These are phyloP conservation scores for Platycheirus rosarum DNA, from an alignment of 2,888 invertebrate genomes.

Conservation along the genomic window DNA sequence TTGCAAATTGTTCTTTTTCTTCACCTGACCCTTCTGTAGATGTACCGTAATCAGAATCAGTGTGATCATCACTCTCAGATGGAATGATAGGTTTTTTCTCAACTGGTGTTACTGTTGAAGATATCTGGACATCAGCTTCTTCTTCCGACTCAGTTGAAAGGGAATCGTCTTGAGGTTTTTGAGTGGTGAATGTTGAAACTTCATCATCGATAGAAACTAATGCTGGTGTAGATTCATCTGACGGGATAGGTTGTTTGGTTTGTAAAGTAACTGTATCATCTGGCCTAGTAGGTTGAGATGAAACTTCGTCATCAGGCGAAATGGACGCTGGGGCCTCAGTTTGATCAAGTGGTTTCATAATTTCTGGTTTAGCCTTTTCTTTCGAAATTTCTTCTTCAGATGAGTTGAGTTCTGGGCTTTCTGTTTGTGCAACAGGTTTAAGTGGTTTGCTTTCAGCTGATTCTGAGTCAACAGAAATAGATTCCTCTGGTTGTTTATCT, in stretches of 20 bases:
- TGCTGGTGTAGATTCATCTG: background rate
- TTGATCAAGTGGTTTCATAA: background rate
- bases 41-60: slow-evolving; percentile 19
- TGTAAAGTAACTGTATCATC: background rate
- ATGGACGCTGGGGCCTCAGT: background rate
- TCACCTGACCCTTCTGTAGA: slow-evolving; percentile 51
- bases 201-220: slow-evolving; percentile 18
- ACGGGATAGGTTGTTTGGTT: slow-evolving; percentile 14
- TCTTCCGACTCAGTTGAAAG: slow-evolving; percentile 51
- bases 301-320: background rate
- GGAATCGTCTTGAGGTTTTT: slow-evolving; percentile 56
- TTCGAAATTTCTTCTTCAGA: slow-evolving; percentile 21
- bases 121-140: slow-evolving; percentile 20
- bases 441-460: slow-evolving; percentile 14
- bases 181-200: background rate
- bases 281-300: background rate
- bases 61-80: slow-evolving; percentile 14
- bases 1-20: slow-evolving; percentile 39
- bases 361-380: slow-evolving; percentile 4
- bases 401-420: background rate
- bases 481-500: slow-evolving; percentile 28
- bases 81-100: slow-evolving; percentile 38
- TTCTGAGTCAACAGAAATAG: background rate
- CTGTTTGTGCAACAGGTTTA: slow-evolving; percentile 5
- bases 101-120: slow-evolving; percentile 60